phyloP scores from a whole-genome alignment of 1,140 invertebrate genomes.

The Aphidius gifuensis region DNA sequence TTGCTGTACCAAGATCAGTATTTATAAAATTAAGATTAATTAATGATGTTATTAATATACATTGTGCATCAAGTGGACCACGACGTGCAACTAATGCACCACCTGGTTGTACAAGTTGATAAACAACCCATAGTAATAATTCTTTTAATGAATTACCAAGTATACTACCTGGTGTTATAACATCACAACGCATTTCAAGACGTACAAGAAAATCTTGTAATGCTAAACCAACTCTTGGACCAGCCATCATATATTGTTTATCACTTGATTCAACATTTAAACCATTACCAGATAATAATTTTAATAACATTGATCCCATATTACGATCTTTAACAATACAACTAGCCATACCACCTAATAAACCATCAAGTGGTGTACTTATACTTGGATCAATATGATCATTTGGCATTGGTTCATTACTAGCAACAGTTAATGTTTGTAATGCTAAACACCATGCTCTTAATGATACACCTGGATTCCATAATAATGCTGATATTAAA shows the following conservation, averaged over 20 bases:
- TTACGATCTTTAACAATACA: constrained; percentile 67
- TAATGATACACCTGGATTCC: constrained; percentile 66
- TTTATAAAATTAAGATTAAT: constrained; percentile 66
- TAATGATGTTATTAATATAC: constrained; percentile 67
- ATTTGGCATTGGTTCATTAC: constrained; percentile 51
- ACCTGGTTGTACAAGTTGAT: constrained; percentile 67
- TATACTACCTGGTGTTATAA: constrained; percentile 57
- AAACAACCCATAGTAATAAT: constrained; percentile 67
- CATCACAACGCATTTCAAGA: constrained; percentile 68
- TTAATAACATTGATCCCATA: constrained; percentile 69
- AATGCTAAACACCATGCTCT: constrained; percentile 74
- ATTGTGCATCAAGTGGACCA: constrained; percentile 81
- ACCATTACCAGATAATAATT: constrained; percentile 68
- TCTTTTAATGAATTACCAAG: constrained; percentile 66
- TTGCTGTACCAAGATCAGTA: constrained; percentile 68
- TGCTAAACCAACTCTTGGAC: constrained; percentile 73
- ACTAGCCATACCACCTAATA: constrained; percentile 56
- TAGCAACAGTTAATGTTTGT: constrained; percentile 61
- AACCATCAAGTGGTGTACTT: constrained; percentile 41
- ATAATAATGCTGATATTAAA: constrained; percentile 66
- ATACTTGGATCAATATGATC: constrained; percentile 42
- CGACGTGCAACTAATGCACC: constrained; percentile 68
- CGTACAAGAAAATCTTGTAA: constrained; percentile 71
- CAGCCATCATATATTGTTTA: constrained; percentile 61
- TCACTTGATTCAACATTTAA: constrained; percentile 55